Base-by-base conservation (phyloP, 2,797 vertebrate species). In the Pipistrellus pipistrellus region DNA sequence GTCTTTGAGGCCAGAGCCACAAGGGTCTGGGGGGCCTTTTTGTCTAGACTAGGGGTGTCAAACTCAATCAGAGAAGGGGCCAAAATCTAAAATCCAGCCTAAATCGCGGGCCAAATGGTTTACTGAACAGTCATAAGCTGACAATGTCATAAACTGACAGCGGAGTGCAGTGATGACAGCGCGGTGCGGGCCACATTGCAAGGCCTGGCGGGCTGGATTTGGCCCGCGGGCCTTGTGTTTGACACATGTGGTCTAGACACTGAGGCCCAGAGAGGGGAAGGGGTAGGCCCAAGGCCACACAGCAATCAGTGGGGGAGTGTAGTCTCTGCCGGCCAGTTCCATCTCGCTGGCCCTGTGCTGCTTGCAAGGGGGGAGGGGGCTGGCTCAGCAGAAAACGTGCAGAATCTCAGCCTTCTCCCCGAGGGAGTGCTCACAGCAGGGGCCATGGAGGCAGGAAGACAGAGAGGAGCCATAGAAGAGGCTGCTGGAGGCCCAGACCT, bases 241-340 rank as follows among this genome's bases (percentile, higher is more conserved):
- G n/a, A n/a, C n/a, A n/a, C n/a, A n/a, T n/a, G n/a, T n/a, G n/a
- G 41, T 69, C 17, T 82, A 51, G 25, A 2, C 7, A 0, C 73
- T 23, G 35, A 94, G 80, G 32, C 27, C 46, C 77, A 87, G 87
- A 89, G 68, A 91, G 51, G 71, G 62, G 89, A 93, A 71, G 14
- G 20, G 23, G 8, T 6, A 38, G 38, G 32, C 12, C 25, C 6
- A 48, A 27, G 75, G 27, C 64, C 46, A 72, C 95, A 73, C 68
- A 78, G 86, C 48, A 4, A 2, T 38, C 10, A 4, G 35, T 23
- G 73, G 48, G 32, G 38, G 18, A 46, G 0, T 23, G 5, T 4
- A 41, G 27, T 46, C 51, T 75, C n/a, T 6, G 25, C n/a, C 14
- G n/a, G 17, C 2, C 12, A 4, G 30, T 23, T 71, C 41, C 44